Percentiles rank a stretch among this genome's conserved stretches.
These are phyloP conservation scores for Myrmecobius fasciatus DNA, from an alignment of 2,113 vertebrate genomes.

Conservation along the genomic window DNA sequence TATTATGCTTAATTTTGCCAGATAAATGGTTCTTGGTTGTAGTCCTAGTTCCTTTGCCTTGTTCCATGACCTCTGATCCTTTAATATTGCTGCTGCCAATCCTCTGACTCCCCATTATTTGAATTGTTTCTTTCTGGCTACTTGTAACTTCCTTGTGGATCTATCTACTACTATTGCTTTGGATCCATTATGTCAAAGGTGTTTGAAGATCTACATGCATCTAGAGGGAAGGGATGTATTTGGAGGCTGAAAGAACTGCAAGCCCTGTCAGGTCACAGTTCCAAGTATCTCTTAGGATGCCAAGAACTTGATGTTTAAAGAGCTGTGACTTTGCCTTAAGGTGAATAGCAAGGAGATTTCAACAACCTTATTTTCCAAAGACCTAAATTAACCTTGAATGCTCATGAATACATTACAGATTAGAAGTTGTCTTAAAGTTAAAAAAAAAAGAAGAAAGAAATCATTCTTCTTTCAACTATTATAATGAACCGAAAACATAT, in stretches of 20 bases:
- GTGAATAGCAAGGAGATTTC: not conserved
- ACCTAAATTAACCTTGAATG: conserved; percentile 44
- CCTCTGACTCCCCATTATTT: too few species aligned
- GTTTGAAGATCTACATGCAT: not conserved
- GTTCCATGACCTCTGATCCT: too few species aligned
- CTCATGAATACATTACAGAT: not conserved
- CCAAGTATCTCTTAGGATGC: conserved; percentile 4
- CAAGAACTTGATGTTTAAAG: conserved; percentile 21
- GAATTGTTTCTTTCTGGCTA: too few species aligned
- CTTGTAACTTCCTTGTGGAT: not conserved
- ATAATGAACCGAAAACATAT: not conserved
- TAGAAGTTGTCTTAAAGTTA: conserved; percentile 48
- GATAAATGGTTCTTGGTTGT: too few species aligned
- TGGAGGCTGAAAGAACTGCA: not conserved
- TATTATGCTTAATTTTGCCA: too few species aligned
- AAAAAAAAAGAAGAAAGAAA: conserved; percentile 19
- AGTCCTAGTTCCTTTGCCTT: too few species aligned
- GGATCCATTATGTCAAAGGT: not conserved
- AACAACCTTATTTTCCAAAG: conserved; percentile 9
- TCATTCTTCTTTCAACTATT: not conserved
- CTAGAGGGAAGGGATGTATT: not conserved
- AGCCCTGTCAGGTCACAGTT: not conserved
- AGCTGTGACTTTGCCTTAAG: not conserved
- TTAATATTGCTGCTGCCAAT: too few species aligned
- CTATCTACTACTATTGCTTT: not conserved